These are phyloP conservation scores for Dusona sp. DNA, from an alignment of 2,888 invertebrate genomes.

Conservation along the genomic window DNA sequence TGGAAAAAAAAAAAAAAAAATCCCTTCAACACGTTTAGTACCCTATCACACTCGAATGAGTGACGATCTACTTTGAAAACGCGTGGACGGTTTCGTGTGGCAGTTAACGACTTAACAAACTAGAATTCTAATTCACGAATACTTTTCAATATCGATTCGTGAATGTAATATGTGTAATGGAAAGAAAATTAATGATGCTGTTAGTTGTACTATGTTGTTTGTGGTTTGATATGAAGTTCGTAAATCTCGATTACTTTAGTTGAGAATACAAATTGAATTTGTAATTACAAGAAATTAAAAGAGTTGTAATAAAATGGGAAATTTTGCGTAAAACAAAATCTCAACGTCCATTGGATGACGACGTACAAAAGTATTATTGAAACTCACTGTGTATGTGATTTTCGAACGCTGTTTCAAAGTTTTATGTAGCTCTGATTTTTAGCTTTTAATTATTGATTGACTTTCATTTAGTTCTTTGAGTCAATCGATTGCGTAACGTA, in stretches of 20 bases:
- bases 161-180: neutral
- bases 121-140: slow-evolving; percentile 1
- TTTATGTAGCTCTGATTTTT: neutral
- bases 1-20: slow-evolving; percentile 15
- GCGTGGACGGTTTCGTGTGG: slow-evolving; percentile 2
- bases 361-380: neutral
- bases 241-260: neutral
- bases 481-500: slow-evolving; percentile 72
- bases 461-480: neutral
- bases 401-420: neutral
- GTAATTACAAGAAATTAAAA: neutral
- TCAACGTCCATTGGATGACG: neutral
- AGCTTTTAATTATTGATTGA: too few species aligned
- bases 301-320: neutral
- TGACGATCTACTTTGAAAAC: neutral
- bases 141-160: slow-evolving; percentile 18
- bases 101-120: slow-evolving; percentile 12
- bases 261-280: slow-evolving; percentile 9
- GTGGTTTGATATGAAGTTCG: neutral
- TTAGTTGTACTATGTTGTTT: slow-evolving; percentile 49
- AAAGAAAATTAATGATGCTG: slow-evolving; percentile 27
- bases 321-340: neutral
- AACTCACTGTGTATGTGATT: neutral
- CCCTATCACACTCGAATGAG: neutral
- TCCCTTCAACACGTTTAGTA: neutral